Evolutionary conservation across 2,113 vertebrate genomes (phyloP).

Genomic region (Hassar affinis): DNA sequence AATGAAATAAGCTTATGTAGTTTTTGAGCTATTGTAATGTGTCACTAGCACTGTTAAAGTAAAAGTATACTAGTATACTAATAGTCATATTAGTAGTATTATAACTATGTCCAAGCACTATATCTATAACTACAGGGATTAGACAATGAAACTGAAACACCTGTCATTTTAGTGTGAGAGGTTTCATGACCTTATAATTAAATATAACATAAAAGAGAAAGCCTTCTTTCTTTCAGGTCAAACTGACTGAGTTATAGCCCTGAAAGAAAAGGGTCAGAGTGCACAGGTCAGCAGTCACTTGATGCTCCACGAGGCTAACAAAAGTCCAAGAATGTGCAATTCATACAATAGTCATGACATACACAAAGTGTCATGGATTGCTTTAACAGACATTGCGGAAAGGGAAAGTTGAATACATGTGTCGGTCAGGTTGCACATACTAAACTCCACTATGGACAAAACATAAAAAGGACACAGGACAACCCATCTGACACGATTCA

Average conservation of each 20-base stretch:
- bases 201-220: not conserved
- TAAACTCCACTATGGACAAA: not conserved
- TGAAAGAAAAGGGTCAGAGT: not conserved
- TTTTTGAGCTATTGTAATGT: too few species aligned
- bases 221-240: not conserved
- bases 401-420: not conserved
- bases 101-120: too few species aligned
- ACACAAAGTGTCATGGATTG: not conserved
- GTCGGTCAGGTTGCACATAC: not conserved
- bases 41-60: too few species aligned
- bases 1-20: too few species aligned
- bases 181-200: not conserved
- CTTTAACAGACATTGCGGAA: not conserved
- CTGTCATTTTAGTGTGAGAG: too few species aligned
- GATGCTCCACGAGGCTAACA: not conserved
- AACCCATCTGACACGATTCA: not conserved
- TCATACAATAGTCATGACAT: not conserved
- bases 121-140: too few species aligned
- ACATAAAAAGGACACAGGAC: not conserved
- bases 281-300: constrained; percentile 20
- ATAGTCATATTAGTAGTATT: too few species aligned
- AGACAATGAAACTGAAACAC: too few species aligned
- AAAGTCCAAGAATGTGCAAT: not conserved
- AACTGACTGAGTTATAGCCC: not conserved
- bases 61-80: too few species aligned